A percentile compares a stretch with the other conserved stretches of the same genome.
Conservation (phyloP, 2,888 invertebrate genomes). For the Embidobia sp. region DNA sequence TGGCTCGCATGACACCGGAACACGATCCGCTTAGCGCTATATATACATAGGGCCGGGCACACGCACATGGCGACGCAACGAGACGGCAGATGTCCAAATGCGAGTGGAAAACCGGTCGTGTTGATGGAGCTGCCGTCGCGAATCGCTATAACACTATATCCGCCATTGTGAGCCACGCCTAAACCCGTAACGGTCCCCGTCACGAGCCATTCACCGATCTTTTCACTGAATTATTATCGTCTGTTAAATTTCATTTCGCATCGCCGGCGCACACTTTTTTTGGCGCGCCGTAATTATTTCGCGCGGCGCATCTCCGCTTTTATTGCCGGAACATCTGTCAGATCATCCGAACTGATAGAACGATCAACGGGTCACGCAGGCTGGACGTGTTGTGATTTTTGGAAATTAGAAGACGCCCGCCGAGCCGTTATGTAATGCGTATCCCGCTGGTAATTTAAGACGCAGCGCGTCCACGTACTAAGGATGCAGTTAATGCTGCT, state of each 20-base stretch:
- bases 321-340: constrained; percentile 46
- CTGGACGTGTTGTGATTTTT: constrained; percentile 39
- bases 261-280: constrained; percentile 20
- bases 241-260: constrained; percentile 66
- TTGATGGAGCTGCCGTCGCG: constrained; percentile 81
- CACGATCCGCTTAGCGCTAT: constrained; percentile 52
- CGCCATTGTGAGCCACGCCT: constrained; percentile 76
- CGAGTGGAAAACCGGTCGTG: constrained; percentile 81
- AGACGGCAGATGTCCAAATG: constrained; percentile 80
- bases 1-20: constrained; percentile 57
- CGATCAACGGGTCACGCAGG: no score
- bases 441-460: constrained; percentile 40
- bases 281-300: no score
- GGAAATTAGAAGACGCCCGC: background rate
- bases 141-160: constrained; percentile 81
- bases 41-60: constrained; percentile 37
- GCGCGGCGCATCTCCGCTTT: constrained; percentile 28
- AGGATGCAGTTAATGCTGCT: constrained; percentile 75
- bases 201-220: constrained; percentile 65
- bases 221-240: constrained; percentile 70
- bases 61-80: constrained; percentile 64
- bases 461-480: constrained; percentile 27
- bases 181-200: constrained; percentile 73
- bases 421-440: constrained; percentile 11
- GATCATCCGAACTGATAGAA: no score